phyloP scores from a whole-genome alignment of 2,797 vertebrate genomes.

The Pyrocephalus nanus region DNA sequence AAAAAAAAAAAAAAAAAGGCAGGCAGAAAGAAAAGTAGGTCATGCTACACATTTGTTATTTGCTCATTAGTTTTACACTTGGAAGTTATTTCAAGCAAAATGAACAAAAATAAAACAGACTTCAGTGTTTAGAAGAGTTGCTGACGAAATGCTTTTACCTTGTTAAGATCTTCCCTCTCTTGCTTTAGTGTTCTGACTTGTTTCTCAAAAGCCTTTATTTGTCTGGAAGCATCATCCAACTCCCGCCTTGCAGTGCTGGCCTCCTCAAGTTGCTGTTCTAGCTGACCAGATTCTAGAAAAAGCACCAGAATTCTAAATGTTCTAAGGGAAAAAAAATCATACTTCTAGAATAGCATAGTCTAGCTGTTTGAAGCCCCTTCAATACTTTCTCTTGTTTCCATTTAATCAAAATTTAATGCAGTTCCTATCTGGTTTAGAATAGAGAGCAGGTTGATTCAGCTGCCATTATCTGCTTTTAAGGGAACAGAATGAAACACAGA shows the following conservation, averaged over 20 bases:
- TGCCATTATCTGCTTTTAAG: neutral
- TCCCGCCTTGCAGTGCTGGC: slow-evolving; percentile 83
- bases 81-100: slow-evolving; percentile 6
- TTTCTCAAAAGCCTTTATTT: slow-evolving; percentile 90
- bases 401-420: neutral
- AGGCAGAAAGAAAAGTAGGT: slow-evolving; percentile 6
- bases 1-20: neutral
- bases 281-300: slow-evolving; percentile 84
- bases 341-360: neutral
- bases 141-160: slow-evolving; percentile 78
- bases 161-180: slow-evolving; percentile 91
- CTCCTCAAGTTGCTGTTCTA: slow-evolving; percentile 91
- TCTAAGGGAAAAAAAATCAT: neutral
- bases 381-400: neutral
- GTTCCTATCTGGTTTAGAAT: neutral
- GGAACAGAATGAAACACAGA: neutral
- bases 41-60: neutral
- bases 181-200: slow-evolving; percentile 87
- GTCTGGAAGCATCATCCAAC: slow-evolving; percentile 90
- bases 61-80: slow-evolving; percentile 10
- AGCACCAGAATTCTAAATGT: slow-evolving; percentile 7
- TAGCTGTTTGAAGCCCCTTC: neutral
- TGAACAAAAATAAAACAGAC: neutral
- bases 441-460: neutral
- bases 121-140: neutral